A percentile compares a stretch with the other conserved stretches of the same genome.
These are phyloP conservation scores for Anguilla pacifica DNA, from an alignment of 2,797 vertebrate genomes.

Conservation along the genomic window DNA sequence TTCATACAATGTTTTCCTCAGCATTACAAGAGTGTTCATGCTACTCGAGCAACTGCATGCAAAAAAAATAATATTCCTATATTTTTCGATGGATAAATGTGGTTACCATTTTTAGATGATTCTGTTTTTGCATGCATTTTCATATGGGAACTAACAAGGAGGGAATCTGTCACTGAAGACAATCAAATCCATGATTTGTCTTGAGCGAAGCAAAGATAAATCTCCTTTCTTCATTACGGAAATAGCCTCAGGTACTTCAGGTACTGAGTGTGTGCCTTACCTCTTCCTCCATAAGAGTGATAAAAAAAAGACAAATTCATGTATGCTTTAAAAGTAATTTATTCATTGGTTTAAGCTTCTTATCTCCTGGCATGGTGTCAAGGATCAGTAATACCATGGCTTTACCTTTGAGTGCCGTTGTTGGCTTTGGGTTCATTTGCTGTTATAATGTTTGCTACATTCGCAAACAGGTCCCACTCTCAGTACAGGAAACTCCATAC, in stretches of 20 bases:
- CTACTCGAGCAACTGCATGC: not conserved
- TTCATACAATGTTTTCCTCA: not conserved
- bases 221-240: conserved; percentile 27
- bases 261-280: conserved; percentile 13
- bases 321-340: conserved; percentile 43
- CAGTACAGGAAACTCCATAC: not conserved
- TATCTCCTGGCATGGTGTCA: conserved; percentile 43
- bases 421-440: conserved; percentile 20
- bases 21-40: not conserved
- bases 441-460: conserved; percentile 14
- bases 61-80: not conserved
- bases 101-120: not conserved
- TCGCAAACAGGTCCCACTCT: not conserved
- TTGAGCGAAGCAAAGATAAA: not conserved
- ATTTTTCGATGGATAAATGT: not conserved
- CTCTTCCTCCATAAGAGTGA: not conserved
- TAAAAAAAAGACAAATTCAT: conserved; percentile 37
- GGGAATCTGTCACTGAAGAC: conserved; percentile 13
- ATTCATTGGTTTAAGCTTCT: conserved; percentile 44
- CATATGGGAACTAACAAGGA: not conserved
- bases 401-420: conserved; percentile 32
- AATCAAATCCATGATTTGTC: not conserved
- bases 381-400: conserved; percentile 37
- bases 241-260: conserved; percentile 9
- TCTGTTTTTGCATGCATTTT: not conserved